Evolutionary conservation across 2,113 vertebrate genomes (phyloP), one percentile per base, ranked within the genome.

Genomic region (Oostethus manadensis): DNA sequence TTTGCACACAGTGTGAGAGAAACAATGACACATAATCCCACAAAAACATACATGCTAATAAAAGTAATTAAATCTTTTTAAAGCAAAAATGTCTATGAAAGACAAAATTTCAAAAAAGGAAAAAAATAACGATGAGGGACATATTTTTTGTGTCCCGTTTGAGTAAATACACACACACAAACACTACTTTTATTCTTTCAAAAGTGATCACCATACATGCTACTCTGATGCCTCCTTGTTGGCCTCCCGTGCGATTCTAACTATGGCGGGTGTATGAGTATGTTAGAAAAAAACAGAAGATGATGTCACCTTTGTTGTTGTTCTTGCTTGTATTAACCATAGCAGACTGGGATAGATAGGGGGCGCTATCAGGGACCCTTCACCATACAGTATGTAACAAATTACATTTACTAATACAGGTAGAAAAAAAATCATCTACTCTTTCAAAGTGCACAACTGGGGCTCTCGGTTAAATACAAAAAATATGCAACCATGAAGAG

Each of bases 371-470:
- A 57, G 8, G 17, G 26, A 6, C 63, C 33, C 57, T 47, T 45
- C n/a, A n/a, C n/a, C n/a, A n/a, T n/a, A 50, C 64, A 58, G 67
- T 72, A 72, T 42, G 35, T 78, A 84, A 79, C 55, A 70, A 84
- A 78, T 57, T 80, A 75, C 61, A 71, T 82, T 86, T 85, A 88
- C 82, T 84, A 76, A 84, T 77, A 84, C 80, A 86, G 82, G 80
- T 84, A 86, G 74, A 75, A 80, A 77, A 81, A 53, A 70, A 47
- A 49, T 82, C 51, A 79, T 35, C 38, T 78, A 77, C 84, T 73
- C 69, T 80, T 68, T 78, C 76, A 84, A 88, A 89, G 88, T 88
- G 88, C 89, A 87, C 78, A 63, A 64, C 64, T 81, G 86, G 84
- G 86, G 75, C 77, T 87, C 76, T 85, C 13, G 56, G 51, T 77